Evolutionary conservation across 1,140 invertebrate species (phyloP), one percentile per base, ranked within the genome.

Genomic region (Drosophila setifemur): DNA sequence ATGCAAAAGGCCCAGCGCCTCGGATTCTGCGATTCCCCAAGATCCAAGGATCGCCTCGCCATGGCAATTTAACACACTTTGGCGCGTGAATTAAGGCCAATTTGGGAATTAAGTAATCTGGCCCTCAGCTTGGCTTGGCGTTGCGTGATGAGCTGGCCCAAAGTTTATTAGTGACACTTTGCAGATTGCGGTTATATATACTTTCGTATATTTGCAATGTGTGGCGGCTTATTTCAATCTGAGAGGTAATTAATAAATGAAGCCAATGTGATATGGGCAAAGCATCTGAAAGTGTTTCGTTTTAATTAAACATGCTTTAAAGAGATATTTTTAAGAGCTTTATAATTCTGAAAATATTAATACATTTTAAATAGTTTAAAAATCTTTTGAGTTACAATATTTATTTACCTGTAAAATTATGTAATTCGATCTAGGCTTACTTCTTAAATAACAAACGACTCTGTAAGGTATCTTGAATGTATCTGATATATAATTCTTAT

Each of bases 51-150:
- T 9, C 40, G 31, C 29, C 45, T 49, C 23, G 44, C 52, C 35
- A 52, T 71, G 75, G 63, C 83, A 87, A 87, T 87, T 87, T 87
- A 87, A 87, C 83, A 87, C 83, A 88, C 83, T 88, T 75, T 88
- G 83, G 83, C 83, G 83, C 83, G 83, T 88, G 83, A 88, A 88
- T 88, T 88, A 88, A 67, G 83, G 58, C 77, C 83, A 88, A 88
- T 88, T 88, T 88, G 66, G 83, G 72, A 88, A 88, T 88, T 88
- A 88, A 88, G 83, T 88, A 88, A 88, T 88, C 77, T 79, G 83
- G 35, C 49, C 33, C 25, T 33, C 31, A 42, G 26, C 43, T 61
- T n/a, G n/a, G n/a, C n/a, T n/a, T n/a, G 67, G 64, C 53, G 52
- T 76, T 60, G 60, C 52, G 45, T 49, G 60, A 44, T 55, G 42